phyloP scores from a whole-genome alignment of 2,888 invertebrate genomes.

The Aleiodes leptofemur region DNA sequence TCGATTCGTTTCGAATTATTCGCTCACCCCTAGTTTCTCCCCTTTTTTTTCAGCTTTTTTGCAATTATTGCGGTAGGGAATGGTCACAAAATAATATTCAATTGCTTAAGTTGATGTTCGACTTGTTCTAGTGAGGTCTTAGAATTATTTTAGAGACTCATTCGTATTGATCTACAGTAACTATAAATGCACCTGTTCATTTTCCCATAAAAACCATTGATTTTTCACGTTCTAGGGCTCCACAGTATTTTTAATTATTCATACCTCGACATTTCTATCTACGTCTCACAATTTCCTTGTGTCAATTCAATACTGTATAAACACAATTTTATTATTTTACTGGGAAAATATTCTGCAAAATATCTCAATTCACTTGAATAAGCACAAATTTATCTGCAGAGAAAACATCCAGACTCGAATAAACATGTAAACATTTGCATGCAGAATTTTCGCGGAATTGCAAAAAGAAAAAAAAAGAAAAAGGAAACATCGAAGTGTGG shows the following conservation, averaged over 20 bases:
- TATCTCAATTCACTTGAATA: not conserved
- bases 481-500: too few relatives aligned
- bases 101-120: too few relatives aligned
- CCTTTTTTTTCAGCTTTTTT: too few relatives aligned
- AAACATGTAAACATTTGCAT: too few relatives aligned
- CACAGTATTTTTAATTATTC: not conserved
- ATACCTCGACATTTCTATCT: not conserved
- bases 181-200: slow-evolving; percentile 3
- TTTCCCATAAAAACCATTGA: slow-evolving; percentile 20
- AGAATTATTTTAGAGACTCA: not conserved
- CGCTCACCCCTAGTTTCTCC: too few relatives aligned
- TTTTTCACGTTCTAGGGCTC: slow-evolving; percentile 11
- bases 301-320: not conserved
- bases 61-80: too few relatives aligned
- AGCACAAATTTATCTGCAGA: not conserved
- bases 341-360: not conserved
- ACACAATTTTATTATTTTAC: not conserved
- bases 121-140: too few relatives aligned
- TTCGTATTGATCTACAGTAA: slow-evolving; percentile 4
- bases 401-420: too few relatives aligned
- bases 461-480: too few relatives aligned
- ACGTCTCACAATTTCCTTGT: not conserved
- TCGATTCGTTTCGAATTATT: too few relatives aligned
- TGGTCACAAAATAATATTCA: not conserved
- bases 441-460: too few relatives aligned